Evolutionary conservation across 2,113 vertebrate genomes (phyloP).

Genomic region (Epinephelus cyanopodus): DNA sequence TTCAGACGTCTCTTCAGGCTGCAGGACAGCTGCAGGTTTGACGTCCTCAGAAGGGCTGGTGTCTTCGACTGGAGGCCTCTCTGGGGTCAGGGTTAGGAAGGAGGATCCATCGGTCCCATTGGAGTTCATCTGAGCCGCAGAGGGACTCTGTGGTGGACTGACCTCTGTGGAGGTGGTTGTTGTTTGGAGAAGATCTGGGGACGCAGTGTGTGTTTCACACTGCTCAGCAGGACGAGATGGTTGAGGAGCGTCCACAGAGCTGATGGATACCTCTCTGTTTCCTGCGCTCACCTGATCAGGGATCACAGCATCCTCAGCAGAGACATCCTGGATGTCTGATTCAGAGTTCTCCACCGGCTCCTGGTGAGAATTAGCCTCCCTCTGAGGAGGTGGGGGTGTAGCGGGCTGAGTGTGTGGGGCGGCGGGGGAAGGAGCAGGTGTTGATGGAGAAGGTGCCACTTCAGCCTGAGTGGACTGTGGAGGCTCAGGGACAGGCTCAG

Average conservation of each 20-base stretch:
- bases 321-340: slow-evolving; percentile 35
- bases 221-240: background rate
- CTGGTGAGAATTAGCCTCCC: background rate
- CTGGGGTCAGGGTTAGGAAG: slow-evolving; percentile 30
- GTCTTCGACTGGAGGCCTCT: slow-evolving; percentile 80
- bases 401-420: background rate
- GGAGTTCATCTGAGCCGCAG: slow-evolving; percentile 5
- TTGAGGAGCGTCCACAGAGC: background rate
- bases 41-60: slow-evolving; percentile 35
- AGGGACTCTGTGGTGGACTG: slow-evolving; percentile 32
- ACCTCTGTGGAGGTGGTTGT: slow-evolving; percentile 4
- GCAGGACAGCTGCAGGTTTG: background rate
- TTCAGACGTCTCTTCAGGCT: slow-evolving; percentile 49
- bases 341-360: slow-evolving; percentile 73
- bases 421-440: slow-evolving; percentile 60
- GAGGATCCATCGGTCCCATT: slow-evolving; percentile 19
- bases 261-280: background rate
- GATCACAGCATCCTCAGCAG: background rate
- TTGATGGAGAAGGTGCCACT: slow-evolving; percentile 37
- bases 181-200: background rate
- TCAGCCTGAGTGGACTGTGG: slow-evolving; percentile 3
- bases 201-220: background rate
- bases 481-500: slow-evolving; percentile 43
- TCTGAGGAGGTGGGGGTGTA: background rate
- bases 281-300: background rate